These are phyloP conservation scores for Drosophila kohkoa DNA, from an alignment of 1,140 invertebrate species.

Conservation along the genomic window DNA sequence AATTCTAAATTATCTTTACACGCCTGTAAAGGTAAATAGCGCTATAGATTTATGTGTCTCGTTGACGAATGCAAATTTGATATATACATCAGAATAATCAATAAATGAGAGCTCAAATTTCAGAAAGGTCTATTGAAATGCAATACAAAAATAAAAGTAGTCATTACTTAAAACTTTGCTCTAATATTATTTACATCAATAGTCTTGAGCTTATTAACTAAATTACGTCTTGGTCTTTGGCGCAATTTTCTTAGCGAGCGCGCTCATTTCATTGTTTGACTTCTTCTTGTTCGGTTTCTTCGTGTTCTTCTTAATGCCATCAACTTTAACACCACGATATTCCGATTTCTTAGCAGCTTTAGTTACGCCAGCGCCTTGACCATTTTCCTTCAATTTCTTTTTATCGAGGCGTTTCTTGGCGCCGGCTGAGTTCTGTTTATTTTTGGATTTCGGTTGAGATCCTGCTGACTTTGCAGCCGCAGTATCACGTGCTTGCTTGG, in stretches of 20 bases:
- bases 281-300: conserved; percentile 72
- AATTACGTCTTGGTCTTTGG: conserved; percentile 58
- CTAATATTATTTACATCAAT: conserved; percentile 31
- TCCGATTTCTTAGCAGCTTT: conserved; percentile 65
- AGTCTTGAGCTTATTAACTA: conserved; percentile 5
- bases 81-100: too few species aligned
- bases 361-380: conserved; percentile 2
- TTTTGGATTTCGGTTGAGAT: conserved; percentile 42
- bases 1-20: too few species aligned
- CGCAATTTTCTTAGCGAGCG: conserved; percentile 81
- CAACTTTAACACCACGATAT: conserved; percentile 73
- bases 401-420: conserved; percentile 66
- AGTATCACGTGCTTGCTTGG: conserved; percentile 66
- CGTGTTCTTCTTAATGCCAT: conserved; percentile 62
- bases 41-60: too few species aligned
- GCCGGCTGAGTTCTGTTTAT: conserved; percentile 45
- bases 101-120: too few species aligned
- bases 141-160: not conserved
- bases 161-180: not conserved
- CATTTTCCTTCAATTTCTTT: conserved; percentile 53
- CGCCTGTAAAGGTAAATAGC: too few species aligned
- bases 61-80: too few species aligned
- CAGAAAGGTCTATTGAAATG: not conserved
- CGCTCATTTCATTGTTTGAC: conserved; percentile 51
- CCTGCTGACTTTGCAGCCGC: conserved; percentile 22